These are phyloP conservation scores for Pelusios castaneus DNA, from an alignment of 2,113 vertebrate genomes.

Conservation along the genomic window DNA sequence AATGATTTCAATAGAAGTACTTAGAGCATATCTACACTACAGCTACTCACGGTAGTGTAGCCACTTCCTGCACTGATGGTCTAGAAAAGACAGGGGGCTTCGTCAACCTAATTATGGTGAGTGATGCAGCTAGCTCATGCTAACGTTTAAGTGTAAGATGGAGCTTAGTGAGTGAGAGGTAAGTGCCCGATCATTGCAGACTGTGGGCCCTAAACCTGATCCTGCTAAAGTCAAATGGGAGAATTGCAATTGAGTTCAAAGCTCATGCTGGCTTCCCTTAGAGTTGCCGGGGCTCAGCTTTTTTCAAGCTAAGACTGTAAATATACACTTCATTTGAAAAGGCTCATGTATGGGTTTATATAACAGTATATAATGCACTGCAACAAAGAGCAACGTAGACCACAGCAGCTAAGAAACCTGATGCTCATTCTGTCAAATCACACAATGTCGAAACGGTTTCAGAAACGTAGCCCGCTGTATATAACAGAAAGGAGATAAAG, in stretches of 20 bases:
- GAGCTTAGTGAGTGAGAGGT: background rate
- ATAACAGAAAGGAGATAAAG: background rate
- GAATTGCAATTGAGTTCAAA: background rate
- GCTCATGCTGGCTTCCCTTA: background rate
- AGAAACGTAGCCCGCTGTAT: background rate
- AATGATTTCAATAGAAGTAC: background rate
- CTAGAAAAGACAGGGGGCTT: background rate
- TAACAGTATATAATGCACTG: background rate
- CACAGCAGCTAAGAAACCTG: background rate
- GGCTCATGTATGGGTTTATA: background rate
- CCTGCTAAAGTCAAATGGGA: background rate
- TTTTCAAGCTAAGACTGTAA: background rate
- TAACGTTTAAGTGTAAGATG: background rate
- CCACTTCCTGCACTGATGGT: background rate
- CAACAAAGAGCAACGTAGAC: background rate
- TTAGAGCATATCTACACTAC: background rate
- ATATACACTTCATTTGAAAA: background rate
- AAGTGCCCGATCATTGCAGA: fast-evolving
- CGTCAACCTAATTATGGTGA: background rate
- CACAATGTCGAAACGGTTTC: background rate
- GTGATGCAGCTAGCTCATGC: too few species aligned
- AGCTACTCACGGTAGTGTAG: background rate
- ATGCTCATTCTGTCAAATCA: background rate
- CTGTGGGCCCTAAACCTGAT: background rate
- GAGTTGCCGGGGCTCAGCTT: background rate